Evolutionary conservation across 1,140 invertebrate species (phyloP).

Genomic region (Diorhabda carinulata): DNA sequence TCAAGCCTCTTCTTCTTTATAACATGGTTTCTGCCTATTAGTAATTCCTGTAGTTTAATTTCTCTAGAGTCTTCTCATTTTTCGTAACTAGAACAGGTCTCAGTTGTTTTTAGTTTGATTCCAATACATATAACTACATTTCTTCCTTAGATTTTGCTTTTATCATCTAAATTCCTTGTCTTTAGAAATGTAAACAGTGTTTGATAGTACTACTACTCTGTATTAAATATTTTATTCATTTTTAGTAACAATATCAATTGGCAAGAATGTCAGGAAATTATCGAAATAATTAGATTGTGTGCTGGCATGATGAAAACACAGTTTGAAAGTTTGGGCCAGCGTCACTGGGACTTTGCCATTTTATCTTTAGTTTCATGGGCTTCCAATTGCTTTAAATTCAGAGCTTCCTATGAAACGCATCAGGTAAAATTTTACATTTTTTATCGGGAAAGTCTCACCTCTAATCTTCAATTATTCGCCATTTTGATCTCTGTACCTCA

Average conservation of each 20-base stretch:
- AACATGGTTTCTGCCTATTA: too few species aligned
- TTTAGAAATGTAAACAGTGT: too few species aligned
- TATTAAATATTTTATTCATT: slow-evolving; percentile 8
- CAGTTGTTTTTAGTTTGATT: too few species aligned
- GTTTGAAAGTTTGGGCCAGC: slow-evolving; percentile 48
- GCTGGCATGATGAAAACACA: slow-evolving; percentile 40
- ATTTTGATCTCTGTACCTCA: too few species aligned
- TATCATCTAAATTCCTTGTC: too few species aligned
- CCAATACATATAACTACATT: too few species aligned
- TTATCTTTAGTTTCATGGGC: slow-evolving; percentile 62
- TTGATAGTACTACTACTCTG: background rate
- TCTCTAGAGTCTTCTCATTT: too few species aligned
- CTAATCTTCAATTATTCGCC: too few species aligned
- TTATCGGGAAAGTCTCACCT: background rate
- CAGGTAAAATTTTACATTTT: slow-evolving; percentile 24
- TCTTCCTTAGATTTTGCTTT: too few species aligned
- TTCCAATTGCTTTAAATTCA: slow-evolving; percentile 42
- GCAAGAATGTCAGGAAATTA: slow-evolving; percentile 41
- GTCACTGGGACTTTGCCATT: slow-evolving; percentile 64
- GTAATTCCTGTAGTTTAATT: too few species aligned
- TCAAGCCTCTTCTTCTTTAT: too few species aligned
- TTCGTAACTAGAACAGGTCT: too few species aligned
- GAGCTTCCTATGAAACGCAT: slow-evolving; percentile 24
- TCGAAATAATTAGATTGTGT: slow-evolving; percentile 48
- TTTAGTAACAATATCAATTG: slow-evolving; percentile 47